phyloP scores from a whole-genome alignment of 2,113 vertebrate genomes.

The Datnioides undecimradiatus region DNA sequence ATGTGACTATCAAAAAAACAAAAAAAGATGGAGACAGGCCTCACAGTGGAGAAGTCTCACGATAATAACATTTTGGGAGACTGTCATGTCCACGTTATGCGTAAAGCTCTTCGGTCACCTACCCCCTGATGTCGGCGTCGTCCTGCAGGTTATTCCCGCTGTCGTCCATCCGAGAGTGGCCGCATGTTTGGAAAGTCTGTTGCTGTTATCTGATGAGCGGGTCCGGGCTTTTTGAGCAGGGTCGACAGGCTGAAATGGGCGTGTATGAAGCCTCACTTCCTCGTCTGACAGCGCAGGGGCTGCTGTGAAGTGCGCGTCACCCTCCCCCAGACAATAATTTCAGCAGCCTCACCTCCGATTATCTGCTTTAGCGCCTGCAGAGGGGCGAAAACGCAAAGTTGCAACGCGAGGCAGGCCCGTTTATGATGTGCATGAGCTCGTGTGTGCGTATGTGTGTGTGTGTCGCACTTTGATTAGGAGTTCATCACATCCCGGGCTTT shows the following conservation, averaged over 20 bases:
- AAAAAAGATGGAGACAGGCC: conserved; percentile 70
- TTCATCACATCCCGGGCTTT: conserved; percentile 37
- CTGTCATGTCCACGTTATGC: conserved; percentile 6
- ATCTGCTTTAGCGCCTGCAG: not conserved
- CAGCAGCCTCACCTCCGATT: conserved; percentile 36
- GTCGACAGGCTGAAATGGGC: conserved; percentile 64
- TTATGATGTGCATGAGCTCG: conserved; percentile 14
- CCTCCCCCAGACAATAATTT: conserved; percentile 27
- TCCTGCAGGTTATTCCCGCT: conserved; percentile 48
- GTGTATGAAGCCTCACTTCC: conserved; percentile 75
- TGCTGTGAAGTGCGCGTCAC: conserved; percentile 62
- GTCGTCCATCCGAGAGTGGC: conserved; percentile 30
- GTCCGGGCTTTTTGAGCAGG: conserved; percentile 31
- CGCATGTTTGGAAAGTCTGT: conserved; percentile 61
- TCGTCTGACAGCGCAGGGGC: conserved; percentile 75
- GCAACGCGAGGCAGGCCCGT: conserved; percentile 29
- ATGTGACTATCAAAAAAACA: conserved; percentile 43
- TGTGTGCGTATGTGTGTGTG: conserved; percentile 56
- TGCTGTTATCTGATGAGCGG: conserved; percentile 51
- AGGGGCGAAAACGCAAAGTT: conserved; percentile 23
- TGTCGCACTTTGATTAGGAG: conserved; percentile 64
- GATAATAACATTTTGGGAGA: conserved; percentile 25
- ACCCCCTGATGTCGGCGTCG: conserved; percentile 58
- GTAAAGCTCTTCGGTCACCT: conserved; percentile 26
- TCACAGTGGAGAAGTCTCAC: conserved; percentile 37